Percentiles rank a stretch among this genome's conserved stretches.
These are phyloP conservation scores for Leucoraja ocellata DNA, from an alignment of 2,797 vertebrate species.

Conservation along the genomic window DNA sequence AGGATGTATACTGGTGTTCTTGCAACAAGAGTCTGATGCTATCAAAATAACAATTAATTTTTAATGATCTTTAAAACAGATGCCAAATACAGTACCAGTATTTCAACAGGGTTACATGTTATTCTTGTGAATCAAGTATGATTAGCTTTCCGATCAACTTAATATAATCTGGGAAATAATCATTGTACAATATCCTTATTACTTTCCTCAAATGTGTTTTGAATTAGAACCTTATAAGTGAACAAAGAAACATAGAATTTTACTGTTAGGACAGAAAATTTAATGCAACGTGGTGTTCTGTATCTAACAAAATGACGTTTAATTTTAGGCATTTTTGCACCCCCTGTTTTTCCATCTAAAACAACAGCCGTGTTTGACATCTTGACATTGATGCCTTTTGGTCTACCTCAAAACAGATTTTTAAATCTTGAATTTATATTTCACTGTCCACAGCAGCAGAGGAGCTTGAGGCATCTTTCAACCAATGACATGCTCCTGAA, in stretches of 20 bases:
- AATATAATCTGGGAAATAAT: not conserved
- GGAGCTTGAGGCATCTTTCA: too few species aligned
- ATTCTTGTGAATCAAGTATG: not conserved
- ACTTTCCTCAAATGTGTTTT: not conserved
- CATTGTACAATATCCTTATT: not conserved
- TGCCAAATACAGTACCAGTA: conserved; percentile 8
- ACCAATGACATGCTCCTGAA: too few species aligned
- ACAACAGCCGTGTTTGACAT: not conserved
- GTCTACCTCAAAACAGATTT: not conserved
- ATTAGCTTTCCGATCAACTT: not conserved
- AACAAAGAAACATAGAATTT: not conserved
- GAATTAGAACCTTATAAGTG: not conserved
- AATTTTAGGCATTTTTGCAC: not conserved
- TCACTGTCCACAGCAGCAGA: too few species aligned
- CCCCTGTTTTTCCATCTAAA: not conserved
- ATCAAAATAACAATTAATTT: not conserved
- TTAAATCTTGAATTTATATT: too few species aligned
- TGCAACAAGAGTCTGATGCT: not conserved
- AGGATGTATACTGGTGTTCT: not conserved
- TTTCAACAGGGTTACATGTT: not conserved
- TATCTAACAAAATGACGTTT: not conserved
- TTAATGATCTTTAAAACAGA: not conserved
- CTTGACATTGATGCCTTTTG: not conserved
- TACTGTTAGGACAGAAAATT: not conserved
- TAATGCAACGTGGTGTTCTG: not conserved